Percentiles rank a stretch among this genome's conserved stretches.
Conservation (phyloP, 2,797 vertebrate species). For the Oceanodroma leucorhoa region DNA sequence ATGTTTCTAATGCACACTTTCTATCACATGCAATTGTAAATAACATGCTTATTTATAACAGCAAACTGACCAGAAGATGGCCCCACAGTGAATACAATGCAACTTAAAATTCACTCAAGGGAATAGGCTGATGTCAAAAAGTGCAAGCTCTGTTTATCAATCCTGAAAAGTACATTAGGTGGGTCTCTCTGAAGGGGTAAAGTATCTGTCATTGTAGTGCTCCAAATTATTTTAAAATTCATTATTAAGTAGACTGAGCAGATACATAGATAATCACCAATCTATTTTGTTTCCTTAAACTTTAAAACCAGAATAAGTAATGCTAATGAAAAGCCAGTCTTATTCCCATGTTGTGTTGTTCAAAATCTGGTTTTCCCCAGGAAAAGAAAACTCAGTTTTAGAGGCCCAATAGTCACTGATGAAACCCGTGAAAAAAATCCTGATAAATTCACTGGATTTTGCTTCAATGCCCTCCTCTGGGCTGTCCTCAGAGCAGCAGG, state of each 20-base stretch:
- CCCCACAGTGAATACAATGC: conserved; percentile 45
- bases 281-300: conserved; percentile 10
- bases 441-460: neutral
- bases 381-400: neutral
- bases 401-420: neutral
- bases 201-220: neutral
- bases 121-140: conserved; percentile 34
- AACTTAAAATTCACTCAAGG: conserved; percentile 51
- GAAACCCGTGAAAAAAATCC: neutral
- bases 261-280: neutral
- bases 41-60: neutral
- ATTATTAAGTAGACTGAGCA: conserved; percentile 18
- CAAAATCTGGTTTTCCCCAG: neutral
- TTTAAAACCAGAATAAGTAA: conserved; percentile 23
- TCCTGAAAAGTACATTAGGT: conserved; percentile 37
- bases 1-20: conserved; percentile 56
- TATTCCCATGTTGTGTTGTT: neutral
- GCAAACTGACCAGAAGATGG: conserved; percentile 50
- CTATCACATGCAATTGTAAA: conserved; percentile 33
- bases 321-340: neutral
- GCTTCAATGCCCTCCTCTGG: neutral
- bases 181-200: conserved; percentile 13
- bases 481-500: neutral
- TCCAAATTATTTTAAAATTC: conserved; percentile 36
- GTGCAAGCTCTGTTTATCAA: conserved; percentile 44